phyloP scores from a whole-genome alignment of 1,140 invertebrate species.

The Polypedilum pembai region DNA sequence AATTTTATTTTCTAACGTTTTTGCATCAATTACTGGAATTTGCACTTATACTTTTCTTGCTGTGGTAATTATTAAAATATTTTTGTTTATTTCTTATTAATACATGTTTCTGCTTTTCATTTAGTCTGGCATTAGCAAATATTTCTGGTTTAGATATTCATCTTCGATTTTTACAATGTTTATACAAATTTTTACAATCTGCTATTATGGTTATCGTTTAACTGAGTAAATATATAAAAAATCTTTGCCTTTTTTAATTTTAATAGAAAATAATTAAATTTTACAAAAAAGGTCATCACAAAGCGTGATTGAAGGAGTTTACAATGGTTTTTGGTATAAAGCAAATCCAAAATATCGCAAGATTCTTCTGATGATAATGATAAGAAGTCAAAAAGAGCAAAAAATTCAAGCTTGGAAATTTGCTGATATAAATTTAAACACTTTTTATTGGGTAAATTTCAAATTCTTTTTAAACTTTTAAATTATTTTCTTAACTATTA shows the following conservation, averaged over 20 bases:
- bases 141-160: background rate
- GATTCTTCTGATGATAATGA: background rate
- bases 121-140: background rate
- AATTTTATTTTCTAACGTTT: background rate
- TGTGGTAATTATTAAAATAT: background rate
- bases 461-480: no score
- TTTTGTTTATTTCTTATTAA: background rate
- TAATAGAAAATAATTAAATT: background rate
- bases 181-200: background rate
- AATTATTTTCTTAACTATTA: no score
- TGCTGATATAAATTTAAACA: background rate
- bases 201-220: background rate
- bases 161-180: background rate
- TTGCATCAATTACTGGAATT: background rate
- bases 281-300: background rate
- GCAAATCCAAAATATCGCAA: background rate
- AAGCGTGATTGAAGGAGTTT: background rate
- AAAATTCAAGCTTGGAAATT: background rate
- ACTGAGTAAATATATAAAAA: background rate
- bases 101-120: no score
- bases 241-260: background rate
- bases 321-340: background rate
- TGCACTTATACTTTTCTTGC: background rate
- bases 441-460: background rate
- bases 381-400: background rate